Conservation (phyloP, 1,140 invertebrate species). For the Aphelinus atriplicis region DNA sequence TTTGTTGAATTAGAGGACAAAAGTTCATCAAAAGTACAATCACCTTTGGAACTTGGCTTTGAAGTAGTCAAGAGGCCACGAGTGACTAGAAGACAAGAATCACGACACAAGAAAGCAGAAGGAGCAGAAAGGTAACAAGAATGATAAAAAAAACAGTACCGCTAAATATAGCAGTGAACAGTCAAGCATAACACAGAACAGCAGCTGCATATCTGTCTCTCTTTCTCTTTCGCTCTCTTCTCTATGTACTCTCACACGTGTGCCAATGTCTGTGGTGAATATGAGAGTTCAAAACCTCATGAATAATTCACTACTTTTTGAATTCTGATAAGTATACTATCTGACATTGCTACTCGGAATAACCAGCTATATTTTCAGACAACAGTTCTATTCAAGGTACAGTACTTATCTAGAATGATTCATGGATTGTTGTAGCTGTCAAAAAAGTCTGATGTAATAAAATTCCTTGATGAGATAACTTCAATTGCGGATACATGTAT, state of each 20-base stretch:
- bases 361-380: too few species aligned
- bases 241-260: constrained; percentile 27
- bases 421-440: too few species aligned
- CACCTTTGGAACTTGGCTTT: constrained; percentile 17
- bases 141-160: constrained; percentile 50
- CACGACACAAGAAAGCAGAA: constrained; percentile 22
- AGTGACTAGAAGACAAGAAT: constrained; percentile 20
- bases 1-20: not conserved
- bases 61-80: not conserved
- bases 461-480: too few species aligned
- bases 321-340: constrained; percentile 17
- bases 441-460: too few species aligned
- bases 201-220: constrained; percentile 42
- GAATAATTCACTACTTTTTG: constrained; percentile 45
- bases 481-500: too few species aligned
- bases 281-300: constrained; percentile 44
- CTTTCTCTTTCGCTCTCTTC: too few species aligned
- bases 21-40: constrained; percentile 11
- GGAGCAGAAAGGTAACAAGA: constrained; percentile 38
- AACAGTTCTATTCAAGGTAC: too few species aligned
- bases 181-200: constrained; percentile 46
- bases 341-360: too few species aligned
- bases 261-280: constrained; percentile 16
- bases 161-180: constrained; percentile 61
- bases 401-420: too few species aligned